phyloP scores from a whole-genome alignment of 1,140 invertebrate species.

The Drosophila gunungcola region DNA sequence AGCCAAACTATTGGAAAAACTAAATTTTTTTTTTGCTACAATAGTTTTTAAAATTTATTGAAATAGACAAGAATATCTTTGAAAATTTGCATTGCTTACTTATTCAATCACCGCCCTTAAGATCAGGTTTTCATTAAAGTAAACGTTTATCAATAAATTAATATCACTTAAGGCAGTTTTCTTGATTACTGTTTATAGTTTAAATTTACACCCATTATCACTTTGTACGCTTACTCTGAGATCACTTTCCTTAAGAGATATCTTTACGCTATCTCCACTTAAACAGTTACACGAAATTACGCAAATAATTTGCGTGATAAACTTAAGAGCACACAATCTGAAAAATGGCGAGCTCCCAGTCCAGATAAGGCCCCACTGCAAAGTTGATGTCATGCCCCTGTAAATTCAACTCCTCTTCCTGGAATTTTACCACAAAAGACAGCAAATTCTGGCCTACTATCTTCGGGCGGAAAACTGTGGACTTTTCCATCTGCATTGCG shows the following conservation, averaged over 20 bases:
- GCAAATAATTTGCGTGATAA: constrained; percentile 51
- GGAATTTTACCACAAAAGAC: constrained; percentile 35
- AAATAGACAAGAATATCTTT: no score
- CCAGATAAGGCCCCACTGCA: constrained; percentile 40
- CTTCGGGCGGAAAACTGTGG: constrained; percentile 33
- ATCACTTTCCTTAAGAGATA: constrained; percentile 11
- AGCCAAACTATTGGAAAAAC: no score
- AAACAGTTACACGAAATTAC: constrained; percentile 35
- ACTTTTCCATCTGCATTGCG: constrained; percentile 66
- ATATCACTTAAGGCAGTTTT: no score
- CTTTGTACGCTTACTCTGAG: constrained; percentile 6
- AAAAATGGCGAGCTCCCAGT: constrained; percentile 57
- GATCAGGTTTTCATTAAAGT: not conserved
- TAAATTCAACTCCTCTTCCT: not conserved
- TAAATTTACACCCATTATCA: constrained; percentile 11
- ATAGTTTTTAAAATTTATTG: no score
- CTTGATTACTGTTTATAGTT: not conserved
- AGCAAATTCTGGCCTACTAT: constrained; percentile 22
- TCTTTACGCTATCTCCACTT: constrained; percentile 12
- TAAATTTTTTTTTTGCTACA: no score
- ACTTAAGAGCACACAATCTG: constrained; percentile 55
- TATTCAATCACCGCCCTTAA: no score
- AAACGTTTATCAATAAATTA: not conserved
- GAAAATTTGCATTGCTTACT: no score
- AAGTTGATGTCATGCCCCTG: constrained; percentile 54